phyloP scores from a whole-genome alignment of 2,113 vertebrate species.

The Onychostoma macrolepis region DNA sequence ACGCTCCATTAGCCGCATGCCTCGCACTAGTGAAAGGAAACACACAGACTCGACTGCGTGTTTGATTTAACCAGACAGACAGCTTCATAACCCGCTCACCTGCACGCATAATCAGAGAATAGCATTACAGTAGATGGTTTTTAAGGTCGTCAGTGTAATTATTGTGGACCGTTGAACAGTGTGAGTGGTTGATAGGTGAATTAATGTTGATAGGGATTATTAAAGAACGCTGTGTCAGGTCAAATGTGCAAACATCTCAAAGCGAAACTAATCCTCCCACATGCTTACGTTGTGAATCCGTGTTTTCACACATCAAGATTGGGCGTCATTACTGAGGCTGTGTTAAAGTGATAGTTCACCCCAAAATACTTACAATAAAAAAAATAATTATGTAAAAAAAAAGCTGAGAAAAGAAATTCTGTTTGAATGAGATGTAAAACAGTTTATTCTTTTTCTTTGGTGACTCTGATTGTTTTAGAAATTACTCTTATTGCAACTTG shows the following conservation, averaged over 20 bases:
- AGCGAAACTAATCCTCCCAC: neutral
- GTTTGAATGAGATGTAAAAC: too few relatives aligned
- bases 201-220: neutral
- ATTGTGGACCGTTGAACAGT: neutral
- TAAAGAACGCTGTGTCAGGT: neutral
- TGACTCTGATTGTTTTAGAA: too few relatives aligned
- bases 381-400: too few relatives aligned
- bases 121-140: neutral
- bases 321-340: neutral
- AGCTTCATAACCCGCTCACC: neutral
- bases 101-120: neutral
- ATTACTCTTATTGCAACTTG: neutral
- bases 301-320: neutral
- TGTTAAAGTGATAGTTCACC: neutral
- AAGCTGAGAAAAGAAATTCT: too few relatives aligned
- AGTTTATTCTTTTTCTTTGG: too few relatives aligned
- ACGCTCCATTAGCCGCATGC: slow-evolving; percentile 15
- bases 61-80: neutral
- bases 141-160: neutral
- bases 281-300: neutral
- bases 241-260: neutral
- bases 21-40: neutral
- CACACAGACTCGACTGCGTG: neutral
- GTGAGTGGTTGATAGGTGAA: neutral
- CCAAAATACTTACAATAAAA: too few relatives aligned